Conservation (phyloP, 2,113 vertebrate species). For the Hylia prasina region DNA sequence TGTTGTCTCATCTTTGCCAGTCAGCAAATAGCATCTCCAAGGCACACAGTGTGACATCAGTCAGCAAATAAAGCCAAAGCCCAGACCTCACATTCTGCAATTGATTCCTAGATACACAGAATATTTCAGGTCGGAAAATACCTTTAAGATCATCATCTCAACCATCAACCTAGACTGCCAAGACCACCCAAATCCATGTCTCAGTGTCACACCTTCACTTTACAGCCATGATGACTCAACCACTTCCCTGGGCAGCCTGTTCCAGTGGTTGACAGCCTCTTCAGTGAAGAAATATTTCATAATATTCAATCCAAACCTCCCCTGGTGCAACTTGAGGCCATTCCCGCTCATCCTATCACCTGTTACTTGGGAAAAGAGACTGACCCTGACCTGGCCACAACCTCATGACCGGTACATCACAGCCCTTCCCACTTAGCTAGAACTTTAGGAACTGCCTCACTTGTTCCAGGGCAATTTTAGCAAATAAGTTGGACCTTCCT, state of each 20-base stretch:
- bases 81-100: neutral
- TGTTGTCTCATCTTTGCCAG: neutral
- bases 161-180: neutral
- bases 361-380: neutral
- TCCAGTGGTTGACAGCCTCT: neutral
- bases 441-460: neutral
- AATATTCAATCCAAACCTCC: neutral
- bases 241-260: neutral
- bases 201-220: rapidly evolving
- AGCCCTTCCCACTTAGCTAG: neutral
- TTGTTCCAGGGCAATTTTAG: neutral
- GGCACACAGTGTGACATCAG: neutral
- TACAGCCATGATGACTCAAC: rapidly evolving
- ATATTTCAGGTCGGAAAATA: neutral
- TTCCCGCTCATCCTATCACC: neutral
- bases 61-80: neutral
- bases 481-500: neutral
- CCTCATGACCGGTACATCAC: neutral
- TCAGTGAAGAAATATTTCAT: neutral
- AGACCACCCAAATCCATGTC: neutral
- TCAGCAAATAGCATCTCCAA: neutral
- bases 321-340: neutral
- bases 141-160: neutral
- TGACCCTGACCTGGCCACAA: rapidly evolving
- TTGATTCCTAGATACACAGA: rapidly evolving